These are phyloP conservation scores for Lepus timidus DNA, from an alignment of 2,113 vertebrate species.

Conservation along the genomic window DNA sequence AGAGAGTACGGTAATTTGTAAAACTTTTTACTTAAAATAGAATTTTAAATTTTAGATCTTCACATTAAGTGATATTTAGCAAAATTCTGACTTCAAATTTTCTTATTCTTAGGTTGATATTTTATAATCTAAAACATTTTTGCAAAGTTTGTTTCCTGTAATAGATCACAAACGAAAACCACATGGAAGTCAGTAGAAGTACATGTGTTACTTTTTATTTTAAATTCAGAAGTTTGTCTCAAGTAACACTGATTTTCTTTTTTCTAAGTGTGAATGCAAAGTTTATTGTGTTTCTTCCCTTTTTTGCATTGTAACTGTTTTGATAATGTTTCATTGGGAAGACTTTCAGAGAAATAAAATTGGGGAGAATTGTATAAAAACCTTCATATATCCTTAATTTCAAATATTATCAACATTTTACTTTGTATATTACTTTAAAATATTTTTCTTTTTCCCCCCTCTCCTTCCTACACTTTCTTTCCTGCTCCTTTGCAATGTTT, in stretches of 20 bases:
- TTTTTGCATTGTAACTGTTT: neutral
- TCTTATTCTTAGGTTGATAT: neutral
- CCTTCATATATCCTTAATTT: neutral
- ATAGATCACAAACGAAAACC: neutral
- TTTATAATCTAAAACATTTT: neutral
- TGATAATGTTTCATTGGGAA: neutral
- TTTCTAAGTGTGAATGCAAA: neutral
- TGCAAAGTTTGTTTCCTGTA: neutral
- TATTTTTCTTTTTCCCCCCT: neutral
- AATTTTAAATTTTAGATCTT: neutral
- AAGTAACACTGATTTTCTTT: neutral
- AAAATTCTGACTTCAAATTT: neutral
- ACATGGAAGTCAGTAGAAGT: neutral
- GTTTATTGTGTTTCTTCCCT: neutral
- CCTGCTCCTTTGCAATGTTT: neutral
- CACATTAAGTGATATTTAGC: neutral
- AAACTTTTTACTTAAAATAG: neutral
- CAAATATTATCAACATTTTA: neutral
- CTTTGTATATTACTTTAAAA: neutral
- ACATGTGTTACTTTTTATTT: neutral
- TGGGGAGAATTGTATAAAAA: neutral
- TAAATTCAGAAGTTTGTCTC: neutral
- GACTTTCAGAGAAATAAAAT: neutral
- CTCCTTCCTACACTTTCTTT: neutral
- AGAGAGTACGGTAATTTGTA: neutral